A percentile compares a stretch with the other conserved stretches of the same genome.
Evolutionary conservation across 2,797 vertebrate genomes (phyloP).

Genomic region (Carduelis carduelis): DNA sequence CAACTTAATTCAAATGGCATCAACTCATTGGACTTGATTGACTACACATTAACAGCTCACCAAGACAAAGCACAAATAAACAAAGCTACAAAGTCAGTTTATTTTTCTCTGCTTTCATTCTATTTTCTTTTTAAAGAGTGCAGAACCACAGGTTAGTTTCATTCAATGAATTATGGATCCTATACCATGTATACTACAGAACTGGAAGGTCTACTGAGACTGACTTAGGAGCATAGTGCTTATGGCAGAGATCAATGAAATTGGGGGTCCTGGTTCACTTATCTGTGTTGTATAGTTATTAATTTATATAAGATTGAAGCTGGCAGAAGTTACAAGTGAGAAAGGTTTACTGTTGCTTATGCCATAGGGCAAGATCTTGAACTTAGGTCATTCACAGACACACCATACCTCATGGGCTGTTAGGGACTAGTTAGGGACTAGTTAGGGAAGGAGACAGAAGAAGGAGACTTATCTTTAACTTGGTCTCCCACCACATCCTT

Average conservation of each 20-base stretch:
- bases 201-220: neutral
- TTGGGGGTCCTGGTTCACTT: neutral
- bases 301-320: neutral
- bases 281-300: neutral
- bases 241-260: neutral
- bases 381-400: neutral
- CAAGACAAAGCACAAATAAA: neutral
- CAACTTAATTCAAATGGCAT: neutral
- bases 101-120: neutral
- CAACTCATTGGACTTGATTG: neutral
- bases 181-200: neutral
- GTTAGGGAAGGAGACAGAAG: neutral
- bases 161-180: neutral
- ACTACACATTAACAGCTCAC: neutral
- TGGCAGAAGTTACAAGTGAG: neutral
- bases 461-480: neutral
- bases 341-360: neutral
- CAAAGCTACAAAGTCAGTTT: neutral
- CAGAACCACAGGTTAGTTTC: neutral
- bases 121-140: neutral
- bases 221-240: neutral
- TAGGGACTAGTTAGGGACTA: neutral
- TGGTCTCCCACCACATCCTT: neutral
- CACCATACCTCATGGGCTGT: neutral
- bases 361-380: neutral